Base-by-base conservation (phyloP, 2,888 invertebrate species). In the Resseliella maxima region DNA sequence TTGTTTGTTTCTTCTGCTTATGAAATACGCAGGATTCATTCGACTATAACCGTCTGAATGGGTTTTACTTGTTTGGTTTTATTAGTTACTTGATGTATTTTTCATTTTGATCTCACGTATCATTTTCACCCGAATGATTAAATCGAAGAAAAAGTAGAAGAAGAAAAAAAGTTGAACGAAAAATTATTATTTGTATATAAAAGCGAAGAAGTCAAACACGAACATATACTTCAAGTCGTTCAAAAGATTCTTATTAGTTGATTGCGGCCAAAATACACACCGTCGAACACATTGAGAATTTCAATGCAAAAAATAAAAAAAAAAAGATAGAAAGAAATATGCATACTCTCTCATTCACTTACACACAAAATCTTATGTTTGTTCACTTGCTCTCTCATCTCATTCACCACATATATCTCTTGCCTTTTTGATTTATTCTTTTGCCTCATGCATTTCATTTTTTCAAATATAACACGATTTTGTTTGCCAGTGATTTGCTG, bases 391-490 rank as follows among this genome's bases (percentile, higher is more conserved):
- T 8, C 72, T 12, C 10, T 31, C 72, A 72, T 72, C 0, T 72
- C 31, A 31, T 72, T 10, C 31, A 72, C 12, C 12, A 12, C 6
- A 41, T 41, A 12, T 18, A 50, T 50, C 18, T 50, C 18, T 50
- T 50, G n/a, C n/a, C n/a, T 72, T 72, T 72, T 72, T 72, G 72
- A 72, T 72, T 31, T 31, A 72, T 72, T 27, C 31, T 59, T 24
- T n/a, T 5, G 59, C 59, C 5, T 72, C n/a, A 50, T 50, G 50
- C 31, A 27, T 72, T 15, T n/a, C 24, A 41, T 41, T 8, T 41
- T 50, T 18, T 72, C 72, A 12, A 5, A 31, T 72, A 72, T 72
- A 72, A 72, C 72, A n/a, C n/a, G 72, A 72, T 72, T 59, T 24
- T 18, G n/a, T 59, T 41, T 59, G 59, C 59, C 24, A 59, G 59